Evolutionary conservation across 2,113 vertebrate genomes (phyloP), one percentile per base, ranked within the genome.

Genomic region (Elaphurus davidianus): DNA sequence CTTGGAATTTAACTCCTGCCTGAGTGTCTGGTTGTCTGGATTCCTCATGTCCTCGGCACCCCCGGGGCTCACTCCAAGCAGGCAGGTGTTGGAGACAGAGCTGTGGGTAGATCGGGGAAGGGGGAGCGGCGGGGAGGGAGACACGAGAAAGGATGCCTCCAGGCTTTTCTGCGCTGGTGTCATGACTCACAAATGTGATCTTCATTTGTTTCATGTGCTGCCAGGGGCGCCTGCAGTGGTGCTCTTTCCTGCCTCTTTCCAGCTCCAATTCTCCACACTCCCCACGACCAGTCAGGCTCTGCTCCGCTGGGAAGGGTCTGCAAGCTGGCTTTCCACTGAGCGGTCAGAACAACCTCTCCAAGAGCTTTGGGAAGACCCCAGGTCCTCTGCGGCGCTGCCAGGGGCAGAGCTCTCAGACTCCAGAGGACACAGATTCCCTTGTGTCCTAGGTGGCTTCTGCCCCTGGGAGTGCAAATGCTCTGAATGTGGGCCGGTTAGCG

Each of bases 1-100:
- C 81, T 59, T 97, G 98, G 79, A 95, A 71, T 96, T 98, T 99
- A 99, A 98, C 98, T 98, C 98, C 94, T 98, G 86, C 7, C 0
- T 97, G 95, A 91, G 54, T 74, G 54, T 67, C 87, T 97, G 96
- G 28, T 76, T 83, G 45, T 92, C 71, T 67, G 81, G 60, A 81
- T 84, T 95, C 50, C 78, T 74, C 5, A 30, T 54, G 71, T 94
- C 88, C 60, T 88, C 1, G 0, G 59, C 76, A 67, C 60, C 74
- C 91, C 21, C 1, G 0, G 76, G 28, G 85, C 5, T 54, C 2
- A 1, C 28, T 92, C 71, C 45, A 27, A 89, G 67, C 40, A 55
- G 19, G 62, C 87, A 55, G n/a, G 33, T 43, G 25, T 3, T 0
- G 79, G 81, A 94, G 92, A 28, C 4, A 10, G 64, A 71, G 17